Base-by-base conservation (phyloP, 2,888 invertebrate species). In the Agonopterix arenella region DNA sequence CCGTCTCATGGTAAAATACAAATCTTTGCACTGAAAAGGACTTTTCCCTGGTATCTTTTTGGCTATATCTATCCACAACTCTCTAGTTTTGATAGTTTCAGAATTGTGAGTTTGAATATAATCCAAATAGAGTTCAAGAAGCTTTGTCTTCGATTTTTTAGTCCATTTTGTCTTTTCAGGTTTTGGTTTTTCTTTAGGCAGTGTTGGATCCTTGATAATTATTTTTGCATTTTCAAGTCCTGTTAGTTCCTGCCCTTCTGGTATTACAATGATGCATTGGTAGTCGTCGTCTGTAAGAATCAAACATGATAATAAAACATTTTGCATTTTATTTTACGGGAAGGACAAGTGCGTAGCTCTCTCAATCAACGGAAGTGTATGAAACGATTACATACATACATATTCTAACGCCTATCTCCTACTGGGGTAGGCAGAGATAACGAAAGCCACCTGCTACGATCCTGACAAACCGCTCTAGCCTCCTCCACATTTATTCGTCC, bases 251-350 rank as follows among this genome's bases (percentile, higher is more conserved):
- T 80, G 70, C 0, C 74, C 80, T 58, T 89, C 88, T n/a, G 84
- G 82, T 49, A 88, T 65, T 0, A 89, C 84, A 11, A 89, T 86
- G 13, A 89, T 84, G 59, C 85, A 88, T 59, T 86, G 75, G 47
- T 73, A 85, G 51, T 88, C 88, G 0, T 88, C 88, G 56, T 88
- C 88, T 89, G 84, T 36, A 76, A 66, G 50, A 11, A 43, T 36
- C 44, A 45, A 53, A 10, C 10, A 40, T 10, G 9, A 40, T 40
- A 40, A 7, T 28, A 28, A 28, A 28, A 5, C 28, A 28, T 28
- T 5, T 28, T 28, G 28, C 28, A 28, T 28, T 18, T 28, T 28
- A 28, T 28, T 28, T 28, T 28, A 28, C 28, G 7, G 4, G 5
- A 5, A 28, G 28, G 18, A 28, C 5, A 28, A 28, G 4, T 2